phyloP scores from a whole-genome alignment of 2,797 vertebrate species.

The Pristis pectinata region DNA sequence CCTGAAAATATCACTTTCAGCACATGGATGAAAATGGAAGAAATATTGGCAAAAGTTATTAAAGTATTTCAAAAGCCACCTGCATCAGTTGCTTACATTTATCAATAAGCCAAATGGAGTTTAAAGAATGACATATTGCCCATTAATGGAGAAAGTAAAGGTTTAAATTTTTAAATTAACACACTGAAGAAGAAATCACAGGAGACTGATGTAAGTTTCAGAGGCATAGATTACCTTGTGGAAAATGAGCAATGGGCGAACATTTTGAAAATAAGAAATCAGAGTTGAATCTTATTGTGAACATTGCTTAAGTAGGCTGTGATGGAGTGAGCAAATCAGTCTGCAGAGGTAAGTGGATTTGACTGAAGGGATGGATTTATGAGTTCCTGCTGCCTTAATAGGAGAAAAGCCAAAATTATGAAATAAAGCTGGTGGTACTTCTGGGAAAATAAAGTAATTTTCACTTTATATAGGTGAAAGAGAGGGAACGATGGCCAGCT shows the following conservation, averaged over 20 bases:
- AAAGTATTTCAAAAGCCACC: not conserved
- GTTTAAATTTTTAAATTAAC: not conserved
- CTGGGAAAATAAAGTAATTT: not conserved
- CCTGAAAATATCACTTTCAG: not conserved
- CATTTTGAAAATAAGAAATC: not conserved
- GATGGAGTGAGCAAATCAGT: slow-evolving; percentile 2
- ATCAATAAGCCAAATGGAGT: not conserved
- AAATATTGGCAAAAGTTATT: not conserved
- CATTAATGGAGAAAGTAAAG: not conserved
- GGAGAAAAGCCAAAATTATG: not conserved
- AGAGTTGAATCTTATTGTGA: not conserved
- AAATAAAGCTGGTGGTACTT: not conserved
- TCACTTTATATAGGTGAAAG: too few species aligned
- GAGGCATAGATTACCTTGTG: not conserved
- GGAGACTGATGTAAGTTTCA: not conserved
- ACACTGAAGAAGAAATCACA: not conserved
- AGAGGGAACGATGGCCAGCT: not conserved
- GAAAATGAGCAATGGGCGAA: not conserved
- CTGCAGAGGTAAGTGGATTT: not conserved
- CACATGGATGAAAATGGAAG: not conserved
- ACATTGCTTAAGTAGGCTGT: not conserved
- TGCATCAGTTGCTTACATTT: not conserved
- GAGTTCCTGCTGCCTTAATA: not conserved
- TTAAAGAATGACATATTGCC: not conserved
- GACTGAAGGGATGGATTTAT: not conserved